Evolutionary conservation across 2,113 vertebrate species (phyloP).

Genomic region (Leiothrix lutea): DNA sequence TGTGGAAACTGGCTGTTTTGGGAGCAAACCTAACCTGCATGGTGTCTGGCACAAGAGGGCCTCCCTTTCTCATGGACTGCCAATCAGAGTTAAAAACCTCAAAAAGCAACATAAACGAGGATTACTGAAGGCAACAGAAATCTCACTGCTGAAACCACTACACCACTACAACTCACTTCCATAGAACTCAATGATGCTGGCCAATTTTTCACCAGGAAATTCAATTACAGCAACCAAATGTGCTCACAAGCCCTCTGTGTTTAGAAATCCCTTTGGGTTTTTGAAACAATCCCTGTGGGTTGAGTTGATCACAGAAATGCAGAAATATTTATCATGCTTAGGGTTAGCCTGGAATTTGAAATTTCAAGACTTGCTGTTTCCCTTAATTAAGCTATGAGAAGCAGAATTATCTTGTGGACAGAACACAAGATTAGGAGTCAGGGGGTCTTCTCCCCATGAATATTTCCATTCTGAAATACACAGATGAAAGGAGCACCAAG

Average conservation of each 20-base stretch:
- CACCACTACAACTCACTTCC: background rate
- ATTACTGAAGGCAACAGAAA: background rate
- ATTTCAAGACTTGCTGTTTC: background rate
- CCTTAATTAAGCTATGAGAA: background rate
- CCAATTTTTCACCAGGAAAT: background rate
- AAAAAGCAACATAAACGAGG: background rate
- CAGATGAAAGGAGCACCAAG: background rate
- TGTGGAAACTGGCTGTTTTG: background rate
- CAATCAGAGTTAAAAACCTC: background rate
- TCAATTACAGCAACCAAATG: background rate
- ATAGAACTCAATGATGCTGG: background rate
- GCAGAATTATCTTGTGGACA: background rate
- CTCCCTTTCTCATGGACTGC: background rate
- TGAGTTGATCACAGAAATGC: background rate
- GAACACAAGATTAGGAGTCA: background rate
- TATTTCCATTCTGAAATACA: background rate
- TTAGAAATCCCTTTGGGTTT: background rate
- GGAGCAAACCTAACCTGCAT: background rate
- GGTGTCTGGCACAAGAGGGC: background rate
- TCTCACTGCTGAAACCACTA: background rate
- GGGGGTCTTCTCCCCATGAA: background rate
- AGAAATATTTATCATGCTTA: background rate
- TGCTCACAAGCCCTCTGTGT: background rate
- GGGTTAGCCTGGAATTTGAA: background rate
- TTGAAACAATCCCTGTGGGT: background rate